Evolutionary conservation across 2,888 invertebrate species (phyloP), one percentile per base, ranked within the genome.

Genomic region (Keiferia lycopersicella): DNA sequence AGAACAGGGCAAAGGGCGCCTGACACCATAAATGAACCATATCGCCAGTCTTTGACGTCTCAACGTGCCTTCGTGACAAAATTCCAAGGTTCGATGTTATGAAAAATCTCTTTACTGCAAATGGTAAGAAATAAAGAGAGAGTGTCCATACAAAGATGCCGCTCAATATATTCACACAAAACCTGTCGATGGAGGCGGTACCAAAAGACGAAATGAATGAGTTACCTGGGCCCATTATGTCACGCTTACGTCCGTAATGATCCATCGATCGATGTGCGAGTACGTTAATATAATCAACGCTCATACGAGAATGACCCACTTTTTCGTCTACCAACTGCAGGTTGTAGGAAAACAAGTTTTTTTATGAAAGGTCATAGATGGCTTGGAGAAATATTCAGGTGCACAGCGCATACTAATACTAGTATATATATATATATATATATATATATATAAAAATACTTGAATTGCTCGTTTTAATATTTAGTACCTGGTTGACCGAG

Each of bases 141-240:
- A 56, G 56, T 34, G 51, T 3, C 34, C 16, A 34, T 56, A 56
- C 56, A 56, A 34, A 56, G 30, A 34, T 56, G 14, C 56, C 34
- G 56, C 56, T 34, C 51, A 51, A 51, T 34, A n/a, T 34, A 34
- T 16, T 16, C 56, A 56, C 8, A 56, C 56, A 56, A 16, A 56
- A 56, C 56, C 56, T 30, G 56, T 34, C 56, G 26, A 14, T 34
- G 56, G 10, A 56, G 56, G 30, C n/a, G 56, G n/a, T 8, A 34
- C 56, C 56, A n/a, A 56, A 26, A 30, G n/a, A 30, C 16, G 56
- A 26, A 56, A 56, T 56, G 56, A 56, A 56, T 56, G 56, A 56
- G n/a, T 34, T n/a, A 16, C 34, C n/a, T 34, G 56, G 16, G 16
- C 30, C 30, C 56, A 56, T 56, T 56, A 56, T 56, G 56, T 56